Evolutionary conservation across 2,113 vertebrate species (phyloP).

Genomic region (Hippopotamus amphibius): DNA sequence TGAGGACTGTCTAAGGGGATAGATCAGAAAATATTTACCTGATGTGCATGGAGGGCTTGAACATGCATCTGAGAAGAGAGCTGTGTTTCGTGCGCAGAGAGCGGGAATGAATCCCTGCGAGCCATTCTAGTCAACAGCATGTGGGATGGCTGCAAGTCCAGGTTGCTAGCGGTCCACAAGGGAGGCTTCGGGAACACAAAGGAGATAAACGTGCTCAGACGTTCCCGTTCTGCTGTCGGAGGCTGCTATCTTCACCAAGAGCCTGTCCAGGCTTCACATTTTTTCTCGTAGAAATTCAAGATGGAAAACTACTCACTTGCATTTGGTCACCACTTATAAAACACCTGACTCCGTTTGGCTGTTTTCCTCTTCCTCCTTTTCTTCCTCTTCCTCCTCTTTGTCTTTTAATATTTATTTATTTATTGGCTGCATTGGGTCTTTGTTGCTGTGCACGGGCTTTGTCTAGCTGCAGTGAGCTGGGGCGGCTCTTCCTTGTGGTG

Average conservation of each 20-base stretch:
- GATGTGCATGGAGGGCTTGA: fast-evolving
- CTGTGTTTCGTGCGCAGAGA: neutral
- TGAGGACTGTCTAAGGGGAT: neutral
- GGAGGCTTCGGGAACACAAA: neutral
- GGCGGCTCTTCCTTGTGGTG: no score
- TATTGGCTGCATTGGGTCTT: no score
- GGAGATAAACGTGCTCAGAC: fast-evolving
- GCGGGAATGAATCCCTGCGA: neutral
- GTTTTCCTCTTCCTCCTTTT: neutral
- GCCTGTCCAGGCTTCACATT: neutral
- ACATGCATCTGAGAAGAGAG: neutral
- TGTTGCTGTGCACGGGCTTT: no score
- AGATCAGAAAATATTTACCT: neutral
- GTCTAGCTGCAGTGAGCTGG: no score
- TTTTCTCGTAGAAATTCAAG: neutral
- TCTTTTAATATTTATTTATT: no score
- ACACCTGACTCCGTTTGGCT: neutral
- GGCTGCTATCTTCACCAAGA: neutral
- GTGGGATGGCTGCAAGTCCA: neutral
- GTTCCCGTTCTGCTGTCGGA: neutral
- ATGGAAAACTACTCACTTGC: neutral
- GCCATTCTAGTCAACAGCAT: neutral
- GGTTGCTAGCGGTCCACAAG: neutral
- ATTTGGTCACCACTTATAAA: neutral
- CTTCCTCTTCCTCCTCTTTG: no score